Base-by-base conservation (phyloP, 2,888 invertebrate genomes). In the Amblyteles armatorius region DNA sequence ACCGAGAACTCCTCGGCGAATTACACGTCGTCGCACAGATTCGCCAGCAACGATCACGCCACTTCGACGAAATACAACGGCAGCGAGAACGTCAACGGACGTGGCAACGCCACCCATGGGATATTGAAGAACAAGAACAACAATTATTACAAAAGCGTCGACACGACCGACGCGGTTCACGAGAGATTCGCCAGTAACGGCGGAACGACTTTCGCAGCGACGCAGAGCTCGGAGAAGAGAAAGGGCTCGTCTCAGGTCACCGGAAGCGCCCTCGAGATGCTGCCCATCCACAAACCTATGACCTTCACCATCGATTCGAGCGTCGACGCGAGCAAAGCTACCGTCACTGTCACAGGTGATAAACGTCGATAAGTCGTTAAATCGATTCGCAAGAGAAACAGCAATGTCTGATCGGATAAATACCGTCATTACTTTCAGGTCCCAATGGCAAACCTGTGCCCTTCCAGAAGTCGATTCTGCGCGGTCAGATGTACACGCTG, bases 181-280 rank as follows among this genome's bases (percentile, higher is more conserved):
- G 91, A 92, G 65, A 88, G 91, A 71, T 93, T 92, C 68, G 44
- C 86, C 19, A 89, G 88, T 67, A 91, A 89, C 55, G 87, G 84
- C n/a, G 84, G 83, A 40, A 78, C 88, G 22, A 79, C 33, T 52
- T 89, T 87, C 71, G 77, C 86, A 26, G 82, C 84, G 7, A 52
- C 81, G 0, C 85, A 85, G 40, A 82, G 19, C 13, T 79, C 85
- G 36, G 88, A 87, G 13, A 78, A 80, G 33, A 88, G 88, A 44
- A 89, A 88, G 79, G 90, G 88, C 9, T 83, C 86, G 29, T 86
- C 88, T 16, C 78, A 91, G 65, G 95, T 95, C 7, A 94, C 94
- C 86, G 96, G 96, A 7, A 95, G 95, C 84, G 96, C 96, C 0
- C 93, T 97, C 22, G 95, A 95, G 78, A 94, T 95, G 73, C 94